Evolutionary conservation across 2,888 invertebrate species (phyloP).

Genomic region (Caprella mutica): DNA sequence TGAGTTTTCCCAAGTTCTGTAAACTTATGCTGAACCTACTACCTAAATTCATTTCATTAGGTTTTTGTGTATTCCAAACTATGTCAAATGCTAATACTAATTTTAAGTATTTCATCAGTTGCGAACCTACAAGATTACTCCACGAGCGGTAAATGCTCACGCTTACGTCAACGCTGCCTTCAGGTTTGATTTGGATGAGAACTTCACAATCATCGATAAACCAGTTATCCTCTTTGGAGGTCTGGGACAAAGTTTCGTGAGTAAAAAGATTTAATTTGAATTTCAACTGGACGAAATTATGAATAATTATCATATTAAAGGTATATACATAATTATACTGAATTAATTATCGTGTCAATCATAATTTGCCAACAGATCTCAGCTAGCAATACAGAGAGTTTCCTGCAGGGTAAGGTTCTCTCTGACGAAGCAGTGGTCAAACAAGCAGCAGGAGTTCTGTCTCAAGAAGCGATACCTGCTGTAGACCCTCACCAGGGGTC

Average conservation of each 20-base stretch:
- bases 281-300: too few species aligned
- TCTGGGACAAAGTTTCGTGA: slow-evolving; percentile 41
- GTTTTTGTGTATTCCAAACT: too few species aligned
- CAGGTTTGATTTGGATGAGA: slow-evolving; percentile 48
- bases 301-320: too few species aligned
- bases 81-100: too few species aligned
- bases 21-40: too few species aligned
- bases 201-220: slow-evolving; percentile 45
- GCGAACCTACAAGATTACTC: slow-evolving; percentile 51
- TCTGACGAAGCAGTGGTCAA: slow-evolving; percentile 36
- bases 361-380: not conserved
- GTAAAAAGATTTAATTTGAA: slow-evolving; percentile 2
- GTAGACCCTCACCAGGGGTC: slow-evolving; percentile 54
- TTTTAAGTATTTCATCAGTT: slow-evolving; percentile 13
- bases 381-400: not conserved
- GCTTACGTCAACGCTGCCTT: slow-evolving; percentile 67
- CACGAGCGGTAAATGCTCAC: slow-evolving; percentile 63
- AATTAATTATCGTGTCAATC: too few species aligned
- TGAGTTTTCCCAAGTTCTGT: too few species aligned
- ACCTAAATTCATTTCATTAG: too few species aligned
- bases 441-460: slow-evolving; percentile 46
- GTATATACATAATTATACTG: too few species aligned
- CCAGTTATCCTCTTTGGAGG: slow-evolving; percentile 57
- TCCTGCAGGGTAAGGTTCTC: slow-evolving; percentile 4
- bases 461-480: slow-evolving; percentile 53